A percentile compares a stretch with the other conserved stretches of the same genome.
Conservation (phyloP, 2,113 vertebrate genomes). For the Paralichthys olivaceus region DNA sequence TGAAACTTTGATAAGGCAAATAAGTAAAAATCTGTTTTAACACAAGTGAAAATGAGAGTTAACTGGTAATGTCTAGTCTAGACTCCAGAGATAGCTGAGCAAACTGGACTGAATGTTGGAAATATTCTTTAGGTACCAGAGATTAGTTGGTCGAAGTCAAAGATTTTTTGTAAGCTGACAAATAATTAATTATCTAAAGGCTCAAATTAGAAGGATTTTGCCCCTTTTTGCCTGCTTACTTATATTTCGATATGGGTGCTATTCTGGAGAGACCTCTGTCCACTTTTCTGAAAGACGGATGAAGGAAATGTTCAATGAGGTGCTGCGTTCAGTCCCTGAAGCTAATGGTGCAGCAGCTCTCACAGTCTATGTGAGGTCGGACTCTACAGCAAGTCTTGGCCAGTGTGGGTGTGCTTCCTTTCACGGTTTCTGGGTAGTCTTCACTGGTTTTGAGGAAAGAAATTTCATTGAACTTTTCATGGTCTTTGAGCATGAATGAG, state of each 20-base stretch:
- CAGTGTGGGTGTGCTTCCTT: neutral
- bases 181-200: neutral
- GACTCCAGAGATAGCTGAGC: neutral
- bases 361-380: neutral
- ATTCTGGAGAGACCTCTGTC: neutral
- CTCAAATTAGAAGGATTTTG: neutral
- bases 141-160: neutral
- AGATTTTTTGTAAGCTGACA: neutral
- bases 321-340: neutral
- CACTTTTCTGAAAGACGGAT: neutral
- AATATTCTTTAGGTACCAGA: neutral
- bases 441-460: neutral
- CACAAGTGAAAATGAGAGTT: too few species aligned
- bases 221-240: neutral
- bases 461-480: conserved; percentile 28
- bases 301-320: neutral
- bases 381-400: neutral
- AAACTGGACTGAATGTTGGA: neutral
- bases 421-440: neutral
- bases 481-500: conserved; percentile 26
- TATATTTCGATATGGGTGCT: neutral
- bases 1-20: neutral
- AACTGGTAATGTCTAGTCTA: too few species aligned
- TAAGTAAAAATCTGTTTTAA: neutral
- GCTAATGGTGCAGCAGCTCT: neutral